Percentiles rank a stretch among this genome's conserved stretches.
phyloP scores from a whole-genome alignment of 2,888 invertebrate species.

The Allygus modestus region DNA sequence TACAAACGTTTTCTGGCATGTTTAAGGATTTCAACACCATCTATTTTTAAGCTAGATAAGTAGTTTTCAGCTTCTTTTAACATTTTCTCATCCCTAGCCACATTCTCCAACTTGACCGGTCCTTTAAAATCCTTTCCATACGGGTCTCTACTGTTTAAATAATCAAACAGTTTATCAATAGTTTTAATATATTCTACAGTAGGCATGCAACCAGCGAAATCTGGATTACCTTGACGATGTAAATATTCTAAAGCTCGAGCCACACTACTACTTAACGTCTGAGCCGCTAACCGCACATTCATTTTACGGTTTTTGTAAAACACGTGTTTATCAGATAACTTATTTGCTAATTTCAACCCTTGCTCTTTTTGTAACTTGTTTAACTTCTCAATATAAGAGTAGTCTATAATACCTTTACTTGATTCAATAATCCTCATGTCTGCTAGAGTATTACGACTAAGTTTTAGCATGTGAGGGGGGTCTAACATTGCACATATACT shows the following conservation, averaged over 20 bases:
- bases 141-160: too few relatives aligned
- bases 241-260: slow-evolving; percentile 29
- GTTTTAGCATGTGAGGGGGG: slow-evolving; percentile 33
- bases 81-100: too few relatives aligned
- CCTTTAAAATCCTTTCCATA: too few relatives aligned
- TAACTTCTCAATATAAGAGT: neutral
- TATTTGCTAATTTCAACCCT: slow-evolving; percentile 31
- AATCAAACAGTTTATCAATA: slow-evolving; percentile 35
- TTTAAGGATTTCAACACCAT: too few relatives aligned
- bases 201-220: neutral
- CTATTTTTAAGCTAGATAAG: too few relatives aligned
- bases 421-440: slow-evolving; percentile 19
- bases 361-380: neutral
- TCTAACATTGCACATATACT: slow-evolving; percentile 16
- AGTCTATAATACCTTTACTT: neutral
- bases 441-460: slow-evolving; percentile 18
- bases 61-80: too few relatives aligned
- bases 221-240: neutral
- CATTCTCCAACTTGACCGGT: too few relatives aligned
- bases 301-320: slow-evolving; percentile 27
- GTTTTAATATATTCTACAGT: slow-evolving; percentile 22
- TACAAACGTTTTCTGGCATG: too few relatives aligned
- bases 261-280: slow-evolving; percentile 41
- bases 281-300: slow-evolving; percentile 21
- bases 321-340: slow-evolving; percentile 34